Percentiles rank a stretch among this genome's conserved stretches.
phyloP scores from a whole-genome alignment of 2,888 invertebrate species.

The Agrilus mali region DNA sequence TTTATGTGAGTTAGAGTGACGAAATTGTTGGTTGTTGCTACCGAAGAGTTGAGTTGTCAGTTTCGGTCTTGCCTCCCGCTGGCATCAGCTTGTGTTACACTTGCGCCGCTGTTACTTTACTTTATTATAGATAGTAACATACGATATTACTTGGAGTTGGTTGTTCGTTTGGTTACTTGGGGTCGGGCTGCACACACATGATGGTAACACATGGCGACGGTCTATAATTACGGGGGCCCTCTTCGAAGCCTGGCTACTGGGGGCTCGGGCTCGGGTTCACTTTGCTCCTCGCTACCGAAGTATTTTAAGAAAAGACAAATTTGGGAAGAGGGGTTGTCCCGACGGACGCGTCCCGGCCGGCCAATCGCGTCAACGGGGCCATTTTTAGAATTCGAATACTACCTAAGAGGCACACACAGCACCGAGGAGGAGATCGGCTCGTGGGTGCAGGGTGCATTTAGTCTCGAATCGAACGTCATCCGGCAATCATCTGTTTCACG shows the following conservation, averaged over 20 bases:
- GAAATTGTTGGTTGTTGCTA: too few species aligned
- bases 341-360: conserved; percentile 21
- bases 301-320: conserved; percentile 77
- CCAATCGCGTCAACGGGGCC: conserved; percentile 34
- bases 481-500: conserved; percentile 22
- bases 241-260: conserved; percentile 19
- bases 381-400: conserved; percentile 34
- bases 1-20: too few species aligned
- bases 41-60: too few species aligned
- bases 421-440: conserved; percentile 18
- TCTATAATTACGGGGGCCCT: conserved; percentile 17
- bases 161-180: too few species aligned
- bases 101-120: too few species aligned
- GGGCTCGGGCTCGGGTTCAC: conserved; percentile 14
- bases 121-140: too few species aligned
- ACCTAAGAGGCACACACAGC: conserved; percentile 22
- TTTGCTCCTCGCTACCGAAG: conserved; percentile 34
- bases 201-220: conserved; percentile 14
- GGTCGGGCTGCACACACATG: conserved; percentile 11
- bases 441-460: conserved; percentile 25
- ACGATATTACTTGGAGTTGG: too few species aligned
- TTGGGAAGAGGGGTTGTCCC: conserved; percentile 46
- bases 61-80: too few species aligned
- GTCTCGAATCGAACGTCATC: conserved; percentile 33
- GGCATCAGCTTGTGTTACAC: too few species aligned